Evolutionary conservation across 2,113 vertebrate species (phyloP).

Genomic region (Labeo rohita): DNA sequence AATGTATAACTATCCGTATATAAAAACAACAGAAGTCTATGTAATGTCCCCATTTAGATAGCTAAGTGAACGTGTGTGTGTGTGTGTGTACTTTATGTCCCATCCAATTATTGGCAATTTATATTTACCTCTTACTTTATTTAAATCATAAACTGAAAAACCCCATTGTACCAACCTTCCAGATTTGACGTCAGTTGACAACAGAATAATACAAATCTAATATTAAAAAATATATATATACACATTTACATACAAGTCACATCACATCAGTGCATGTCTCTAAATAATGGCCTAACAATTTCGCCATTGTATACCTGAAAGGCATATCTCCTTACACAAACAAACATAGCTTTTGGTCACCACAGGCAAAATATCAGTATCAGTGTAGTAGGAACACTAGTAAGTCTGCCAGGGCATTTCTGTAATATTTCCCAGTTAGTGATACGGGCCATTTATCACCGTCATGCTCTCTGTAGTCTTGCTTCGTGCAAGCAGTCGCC

Average conservation of each 20-base stretch:
- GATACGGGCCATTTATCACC: slow-evolving; percentile 39
- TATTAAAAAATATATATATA: not conserved
- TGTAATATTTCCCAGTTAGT: slow-evolving; percentile 42
- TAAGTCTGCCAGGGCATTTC: slow-evolving; percentile 11
- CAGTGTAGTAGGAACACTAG: slow-evolving; percentile 6
- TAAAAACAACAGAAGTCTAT: too few relatives aligned
- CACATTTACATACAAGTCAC: not conserved
- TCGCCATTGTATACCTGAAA: not conserved
- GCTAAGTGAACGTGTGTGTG: too few relatives aligned
- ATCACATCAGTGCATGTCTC: not conserved
- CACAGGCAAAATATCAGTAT: not conserved
- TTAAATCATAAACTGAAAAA: not conserved
- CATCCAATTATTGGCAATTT: not conserved
- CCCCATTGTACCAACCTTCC: not conserved
- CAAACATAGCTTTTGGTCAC: not conserved
- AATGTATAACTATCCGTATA: too few relatives aligned
- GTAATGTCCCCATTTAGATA: too few relatives aligned
- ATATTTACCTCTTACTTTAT: not conserved
- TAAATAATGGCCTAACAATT: not conserved
- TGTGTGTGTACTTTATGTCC: too few relatives aligned
- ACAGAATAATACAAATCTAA: not conserved
- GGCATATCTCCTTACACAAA: slow-evolving; percentile 2
- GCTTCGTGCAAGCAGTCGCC: not conserved
- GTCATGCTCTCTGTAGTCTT: slow-evolving; percentile 23
- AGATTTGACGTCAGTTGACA: not conserved